These are phyloP conservation scores for Melipona beecheii DNA, from an alignment of 2,888 invertebrate species.

Conservation along the genomic window DNA sequence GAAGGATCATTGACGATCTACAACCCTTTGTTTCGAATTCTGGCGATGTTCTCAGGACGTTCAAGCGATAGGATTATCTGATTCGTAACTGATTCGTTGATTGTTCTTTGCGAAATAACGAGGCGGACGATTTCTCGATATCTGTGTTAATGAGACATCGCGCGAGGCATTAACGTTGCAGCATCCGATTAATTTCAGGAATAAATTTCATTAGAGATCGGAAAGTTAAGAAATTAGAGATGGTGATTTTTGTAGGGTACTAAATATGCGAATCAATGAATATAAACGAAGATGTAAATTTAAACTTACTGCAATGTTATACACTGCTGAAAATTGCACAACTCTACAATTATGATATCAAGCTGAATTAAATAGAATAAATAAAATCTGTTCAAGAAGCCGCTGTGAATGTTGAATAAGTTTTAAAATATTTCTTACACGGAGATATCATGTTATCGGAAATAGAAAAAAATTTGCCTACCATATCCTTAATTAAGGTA, in stretches of 20 bases:
- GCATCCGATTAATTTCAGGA: too few species aligned
- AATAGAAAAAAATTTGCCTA: background rate
- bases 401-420: background rate
- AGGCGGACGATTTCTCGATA: background rate
- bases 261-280: too few species aligned
- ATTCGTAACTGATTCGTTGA: background rate
- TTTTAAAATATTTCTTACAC: background rate
- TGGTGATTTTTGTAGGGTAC: too few species aligned
- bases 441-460: background rate
- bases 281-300: too few species aligned
- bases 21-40: slow-evolving; percentile 12
- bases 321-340: too few species aligned
- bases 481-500: slow-evolving; percentile 5
- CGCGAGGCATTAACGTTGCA: too few species aligned
- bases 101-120: background rate
- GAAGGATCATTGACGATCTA: slow-evolving; percentile 18
- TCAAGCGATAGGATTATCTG: background rate
- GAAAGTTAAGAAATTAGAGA: too few species aligned
- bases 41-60: background rate
- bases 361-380: too few species aligned
- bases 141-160: background rate
- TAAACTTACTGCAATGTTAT: too few species aligned
- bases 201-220: too few species aligned
- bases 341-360: too few species aligned
- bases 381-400: too few species aligned